Evolutionary conservation across 1,140 invertebrate species (phyloP), one percentile per base, ranked within the genome.

Genomic region (Drosophila ambigua): DNA sequence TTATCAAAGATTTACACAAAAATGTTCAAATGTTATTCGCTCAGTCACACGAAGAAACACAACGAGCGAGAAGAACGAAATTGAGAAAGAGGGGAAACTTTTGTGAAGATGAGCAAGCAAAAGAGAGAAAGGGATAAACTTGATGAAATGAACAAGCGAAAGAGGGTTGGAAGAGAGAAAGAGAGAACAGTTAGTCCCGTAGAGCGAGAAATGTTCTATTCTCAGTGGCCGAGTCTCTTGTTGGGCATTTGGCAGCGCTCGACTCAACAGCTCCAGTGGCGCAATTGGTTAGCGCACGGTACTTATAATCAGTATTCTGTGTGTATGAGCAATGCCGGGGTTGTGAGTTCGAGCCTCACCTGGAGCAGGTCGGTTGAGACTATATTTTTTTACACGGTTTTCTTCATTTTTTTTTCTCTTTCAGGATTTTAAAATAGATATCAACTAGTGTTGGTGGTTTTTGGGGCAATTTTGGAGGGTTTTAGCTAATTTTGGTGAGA

Each of bases 271-370:
- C 96, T 96, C 96, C 96, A 97, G 96, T 97, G 96, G 96, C 97
- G 97, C 96, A 97, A 97, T 97, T 96, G 97, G 97, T 98, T 97
- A 98, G 97, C 96, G 96, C 97, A 97, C 96, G 96, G 97, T 98
- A 98, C 97, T 97, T 98, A 97, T 97, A 97, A 94, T 91, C 95
- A 96, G 96, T 96, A 87, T 76, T 69, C 77, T 62, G 81, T 85
- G 82, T 84, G 96, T 94, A 95, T 96, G 96, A 97, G 96, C 95
- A 91, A 97, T 97, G 96, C 97, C 96, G 96, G 96, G 96, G 96
- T 97, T 97, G 96, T 97, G 96, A 97, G 96, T 97, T 97, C 96
- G 96, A 97, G 96, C 96, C 96, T 97, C 96, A 97, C 96, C 96
- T 96, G 95, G 96, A 95, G 95, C 95, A 96, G 95, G 79, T 63